phyloP scores from a whole-genome alignment of 2,797 vertebrate species.

The Coreius guichenoti region DNA sequence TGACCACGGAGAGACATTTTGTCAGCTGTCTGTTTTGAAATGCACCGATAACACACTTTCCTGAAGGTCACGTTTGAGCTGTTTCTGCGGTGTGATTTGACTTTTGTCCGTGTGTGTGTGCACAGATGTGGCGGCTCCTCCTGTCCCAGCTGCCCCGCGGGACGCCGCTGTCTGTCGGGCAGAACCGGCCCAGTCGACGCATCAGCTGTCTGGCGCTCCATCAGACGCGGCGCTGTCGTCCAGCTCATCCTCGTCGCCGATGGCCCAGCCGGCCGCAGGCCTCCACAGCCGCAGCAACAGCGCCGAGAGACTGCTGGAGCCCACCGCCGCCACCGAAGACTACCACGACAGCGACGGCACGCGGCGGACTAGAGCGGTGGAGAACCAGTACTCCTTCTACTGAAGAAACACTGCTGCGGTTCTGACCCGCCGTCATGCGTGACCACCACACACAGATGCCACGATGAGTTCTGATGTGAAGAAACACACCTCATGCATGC shows the following conservation, averaged over 20 bases:
- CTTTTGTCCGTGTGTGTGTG: background rate
- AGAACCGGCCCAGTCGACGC: constrained; percentile 78
- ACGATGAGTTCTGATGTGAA: background rate
- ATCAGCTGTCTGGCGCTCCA: constrained; percentile 81
- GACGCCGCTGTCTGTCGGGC: constrained; percentile 79
- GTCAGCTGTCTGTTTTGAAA: no score
- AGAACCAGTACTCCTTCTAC: constrained; percentile 99
- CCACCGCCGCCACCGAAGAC: constrained; percentile 81
- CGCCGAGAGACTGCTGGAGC: constrained; percentile 87
- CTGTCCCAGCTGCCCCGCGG: constrained; percentile 71
- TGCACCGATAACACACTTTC: background rate
- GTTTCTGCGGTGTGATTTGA: background rate
- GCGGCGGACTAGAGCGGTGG: constrained; percentile 88
- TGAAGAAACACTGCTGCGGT: constrained; percentile 58
- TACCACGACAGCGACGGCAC: constrained; percentile 87
- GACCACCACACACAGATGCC: background rate
- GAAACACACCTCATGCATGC: background rate
- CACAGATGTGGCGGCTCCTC: constrained; percentile 74
- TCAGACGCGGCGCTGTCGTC: constrained; percentile 75
- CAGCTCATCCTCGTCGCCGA: constrained; percentile 81
- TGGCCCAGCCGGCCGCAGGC: constrained; percentile 68
- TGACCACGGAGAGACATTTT: no score
- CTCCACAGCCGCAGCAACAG: constrained; percentile 90
- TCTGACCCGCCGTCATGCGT: no score
- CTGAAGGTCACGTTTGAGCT: background rate